Base-by-base conservation (phyloP, 2,113 vertebrate species). In the Halichoerus grypus region DNA sequence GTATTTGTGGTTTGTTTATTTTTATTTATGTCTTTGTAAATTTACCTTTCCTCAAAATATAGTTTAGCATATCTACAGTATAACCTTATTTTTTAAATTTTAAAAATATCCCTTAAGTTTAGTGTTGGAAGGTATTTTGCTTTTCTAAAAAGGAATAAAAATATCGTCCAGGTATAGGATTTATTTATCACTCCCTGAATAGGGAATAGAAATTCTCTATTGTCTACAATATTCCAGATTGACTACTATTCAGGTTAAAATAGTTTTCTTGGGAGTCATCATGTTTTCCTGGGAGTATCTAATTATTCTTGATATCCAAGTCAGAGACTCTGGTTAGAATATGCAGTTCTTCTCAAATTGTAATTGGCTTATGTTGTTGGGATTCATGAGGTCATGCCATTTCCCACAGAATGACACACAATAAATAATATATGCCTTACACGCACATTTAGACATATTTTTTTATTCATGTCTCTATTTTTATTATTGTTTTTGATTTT, bases 11-110 rank as follows among this genome's bases (percentile, higher is more conserved):
- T 42, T 61, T 85, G 8, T 67, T 89, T 61, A 82, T 49, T 93
- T 94, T 65, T 3, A 67, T 80, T 59, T 94, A 81, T 93, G 3
- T 36, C 42, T 92, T 91, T 92, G 26, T 55, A 91, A 92, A 22
- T 81, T 71, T 63, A 49, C 5, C 21, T 53, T 85, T 91, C 84
- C 21, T 90, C 33, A 77, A 55, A 81, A 86, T 77, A 51, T 5
- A 65, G 19, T 95, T 94, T 79, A 87, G 24, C 65, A 5, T n/a
- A 83, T 53, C n/a, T 42, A 83, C 16, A 31, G 1, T 10, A 72
- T 72, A 82, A 71, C 4, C 36, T 76, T 36, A 39, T 49, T 51
- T 88, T 69, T 49, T 14, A 10, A 36, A 21, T 72, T 87, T 55
- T 28, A 63, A 24, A 46, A 76, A 15, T 10, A 5, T 36, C 31